Percentiles rank a stretch among this genome's conserved stretches.
Evolutionary conservation across 2,888 invertebrate species (phyloP).

Genomic region (Hydrotaea cyrtoneurina): DNA sequence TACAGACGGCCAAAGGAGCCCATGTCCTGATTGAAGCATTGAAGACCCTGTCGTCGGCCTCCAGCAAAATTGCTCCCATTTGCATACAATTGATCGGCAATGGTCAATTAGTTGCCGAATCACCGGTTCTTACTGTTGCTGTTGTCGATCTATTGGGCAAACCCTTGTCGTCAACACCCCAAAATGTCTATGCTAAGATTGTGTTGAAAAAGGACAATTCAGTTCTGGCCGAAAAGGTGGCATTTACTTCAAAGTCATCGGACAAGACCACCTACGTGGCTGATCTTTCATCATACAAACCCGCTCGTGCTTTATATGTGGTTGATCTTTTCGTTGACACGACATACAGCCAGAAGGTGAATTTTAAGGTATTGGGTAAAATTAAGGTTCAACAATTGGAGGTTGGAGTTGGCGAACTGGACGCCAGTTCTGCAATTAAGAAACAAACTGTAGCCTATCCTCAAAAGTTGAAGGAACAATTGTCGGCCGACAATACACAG

Average conservation of each 20-base stretch:
- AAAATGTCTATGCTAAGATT: slow-evolving; percentile 75
- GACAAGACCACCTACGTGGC: slow-evolving; percentile 88
- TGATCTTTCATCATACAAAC: slow-evolving; percentile 88
- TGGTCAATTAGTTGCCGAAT: slow-evolving; percentile 88
- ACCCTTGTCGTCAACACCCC: slow-evolving; percentile 79
- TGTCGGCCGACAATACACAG: slow-evolving; percentile 95
- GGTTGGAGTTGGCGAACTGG: slow-evolving; percentile 93
- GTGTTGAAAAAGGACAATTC: slow-evolving; percentile 82
- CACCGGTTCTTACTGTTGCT: slow-evolving; percentile 87
- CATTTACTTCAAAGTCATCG: slow-evolving; percentile 86
- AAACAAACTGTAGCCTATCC: slow-evolving; percentile 88
- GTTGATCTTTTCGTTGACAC: slow-evolving; percentile 88
- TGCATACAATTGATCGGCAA: slow-evolving; percentile 90
- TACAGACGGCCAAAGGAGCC: slow-evolving; percentile 92
- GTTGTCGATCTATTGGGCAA: slow-evolving; percentile 89
- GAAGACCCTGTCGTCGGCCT: slow-evolving; percentile 83
- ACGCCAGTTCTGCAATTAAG: slow-evolving; percentile 92
- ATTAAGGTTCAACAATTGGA: slow-evolving; percentile 90
- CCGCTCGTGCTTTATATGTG: slow-evolving; percentile 92
- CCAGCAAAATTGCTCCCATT: slow-evolving; percentile 91
- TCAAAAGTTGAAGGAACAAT: slow-evolving; percentile 84
- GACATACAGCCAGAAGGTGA: slow-evolving; percentile 83
- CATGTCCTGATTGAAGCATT: slow-evolving; percentile 90
- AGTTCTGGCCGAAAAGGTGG: slow-evolving; percentile 82
- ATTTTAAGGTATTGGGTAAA: slow-evolving; percentile 88